Percentiles rank a stretch among this genome's conserved stretches.
These are phyloP conservation scores for Thymallus thymallus DNA, from an alignment of 2,113 vertebrate species.

Conservation along the genomic window DNA sequence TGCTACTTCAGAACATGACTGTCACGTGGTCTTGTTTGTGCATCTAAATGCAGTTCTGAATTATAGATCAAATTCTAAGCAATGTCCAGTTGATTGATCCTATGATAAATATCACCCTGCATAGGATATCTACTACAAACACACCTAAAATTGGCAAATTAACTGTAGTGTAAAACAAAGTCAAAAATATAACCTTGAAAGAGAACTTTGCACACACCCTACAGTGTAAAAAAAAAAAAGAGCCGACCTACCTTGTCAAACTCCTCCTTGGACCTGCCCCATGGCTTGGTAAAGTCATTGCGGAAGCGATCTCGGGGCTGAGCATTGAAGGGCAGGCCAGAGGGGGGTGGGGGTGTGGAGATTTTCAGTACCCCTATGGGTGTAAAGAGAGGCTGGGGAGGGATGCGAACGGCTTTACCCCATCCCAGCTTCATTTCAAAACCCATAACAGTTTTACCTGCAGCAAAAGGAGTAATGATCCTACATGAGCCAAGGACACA, in stretches of 20 bases:
- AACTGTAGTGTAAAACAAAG: slow-evolving; percentile 3
- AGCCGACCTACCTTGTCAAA: slow-evolving; percentile 73
- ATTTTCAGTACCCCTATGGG: slow-evolving; percentile 72
- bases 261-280: slow-evolving; percentile 67
- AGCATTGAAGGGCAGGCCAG: slow-evolving; percentile 80
- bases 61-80: background rate
- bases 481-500: background rate
- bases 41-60: background rate
- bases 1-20: background rate
- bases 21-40: background rate
- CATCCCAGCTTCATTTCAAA: slow-evolving; percentile 83
- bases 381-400: slow-evolving; percentile 78
- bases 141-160: slow-evolving; percentile 25
- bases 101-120: background rate
- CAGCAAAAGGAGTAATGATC: background rate
- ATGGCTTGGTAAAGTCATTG: slow-evolving; percentile 78
- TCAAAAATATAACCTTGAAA: background rate
- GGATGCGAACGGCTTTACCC: slow-evolving; percentile 80
- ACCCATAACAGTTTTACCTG: slow-evolving; percentile 80
- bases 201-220: slow-evolving; percentile 17
- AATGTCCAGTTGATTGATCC: slow-evolving; percentile 18
- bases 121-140: slow-evolving; percentile 21
- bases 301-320: slow-evolving; percentile 78
- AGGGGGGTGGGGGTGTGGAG: slow-evolving; percentile 74
- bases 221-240: background rate